Conservation (phyloP, 1,140 invertebrate species). For the Papilio helenus region DNA sequence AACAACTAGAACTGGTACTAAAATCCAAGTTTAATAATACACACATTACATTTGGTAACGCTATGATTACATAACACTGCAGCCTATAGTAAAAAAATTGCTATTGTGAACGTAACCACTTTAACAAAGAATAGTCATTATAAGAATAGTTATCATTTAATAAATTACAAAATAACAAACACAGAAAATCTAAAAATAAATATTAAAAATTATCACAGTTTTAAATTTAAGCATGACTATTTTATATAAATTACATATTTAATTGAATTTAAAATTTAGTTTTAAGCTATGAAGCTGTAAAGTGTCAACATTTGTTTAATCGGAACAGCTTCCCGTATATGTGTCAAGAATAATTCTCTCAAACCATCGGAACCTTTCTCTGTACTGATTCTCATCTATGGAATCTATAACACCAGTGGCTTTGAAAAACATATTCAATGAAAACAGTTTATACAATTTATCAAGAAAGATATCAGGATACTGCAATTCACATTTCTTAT, state of each 20-base stretch:
- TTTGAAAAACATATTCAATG: constrained; percentile 45
- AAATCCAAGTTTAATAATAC: not conserved
- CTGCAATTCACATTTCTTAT: constrained; percentile 54
- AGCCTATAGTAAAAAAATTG: not conserved
- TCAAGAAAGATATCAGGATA: constrained; percentile 52
- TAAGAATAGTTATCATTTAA: not conserved
- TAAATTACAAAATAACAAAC: not conserved
- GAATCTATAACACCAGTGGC: constrained; percentile 50
- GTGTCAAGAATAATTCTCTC: constrained; percentile 57
- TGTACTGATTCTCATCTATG: constrained; percentile 54
- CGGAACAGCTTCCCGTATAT: constrained; percentile 59
- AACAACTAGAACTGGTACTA: not conserved
- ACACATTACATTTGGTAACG: not conserved
- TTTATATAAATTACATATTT: not conserved
- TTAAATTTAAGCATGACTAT: not conserved
- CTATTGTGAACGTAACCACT: not conserved
- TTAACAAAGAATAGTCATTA: not conserved
- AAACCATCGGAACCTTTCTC: constrained; percentile 52
- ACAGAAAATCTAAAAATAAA: not conserved
- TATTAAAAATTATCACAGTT: not conserved
- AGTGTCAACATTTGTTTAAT: not conserved
- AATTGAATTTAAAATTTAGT: not conserved
- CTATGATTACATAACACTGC: not conserved
- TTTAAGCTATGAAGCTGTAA: not conserved
- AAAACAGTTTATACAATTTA: constrained; percentile 48